These are phyloP conservation scores for Oceanodroma tethys DNA, from an alignment of 2,113 vertebrate genomes.

Conservation along the genomic window DNA sequence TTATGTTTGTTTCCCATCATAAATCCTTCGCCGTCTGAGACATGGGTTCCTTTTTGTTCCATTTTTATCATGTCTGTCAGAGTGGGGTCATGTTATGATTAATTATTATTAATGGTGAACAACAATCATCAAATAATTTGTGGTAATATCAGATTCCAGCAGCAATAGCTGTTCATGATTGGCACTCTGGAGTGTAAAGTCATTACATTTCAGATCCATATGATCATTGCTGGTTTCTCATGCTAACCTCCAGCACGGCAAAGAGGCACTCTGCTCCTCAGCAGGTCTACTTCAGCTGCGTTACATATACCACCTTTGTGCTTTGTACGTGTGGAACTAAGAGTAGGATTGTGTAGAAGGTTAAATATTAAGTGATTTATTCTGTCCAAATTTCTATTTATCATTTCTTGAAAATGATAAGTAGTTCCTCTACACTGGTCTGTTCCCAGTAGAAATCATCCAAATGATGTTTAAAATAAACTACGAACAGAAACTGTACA, in stretches of 20 bases:
- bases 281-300: neutral
- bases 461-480: neutral
- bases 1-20: neutral
- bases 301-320: neutral
- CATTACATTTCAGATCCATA: fast-evolving
- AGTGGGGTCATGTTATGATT: neutral
- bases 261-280: neutral
- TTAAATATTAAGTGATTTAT: neutral
- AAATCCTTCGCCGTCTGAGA: neutral
- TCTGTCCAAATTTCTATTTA: neutral
- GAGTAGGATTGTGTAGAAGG: neutral
- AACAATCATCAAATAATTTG: neutral
- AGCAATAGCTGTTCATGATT: neutral
- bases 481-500: neutral
- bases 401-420: neutral
- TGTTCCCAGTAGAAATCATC: neutral
- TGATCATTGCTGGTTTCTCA: neutral
- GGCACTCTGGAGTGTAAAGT: too few relatives aligned
- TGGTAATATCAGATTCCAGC: neutral
- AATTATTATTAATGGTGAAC: neutral
- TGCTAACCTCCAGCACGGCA: neutral
- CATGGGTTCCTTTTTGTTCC: neutral
- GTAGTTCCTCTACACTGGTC: neutral
- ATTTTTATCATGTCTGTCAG: neutral
- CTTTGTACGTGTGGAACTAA: neutral